phyloP scores from a whole-genome alignment of 2,797 vertebrate species.

The Strix occidentalis region DNA sequence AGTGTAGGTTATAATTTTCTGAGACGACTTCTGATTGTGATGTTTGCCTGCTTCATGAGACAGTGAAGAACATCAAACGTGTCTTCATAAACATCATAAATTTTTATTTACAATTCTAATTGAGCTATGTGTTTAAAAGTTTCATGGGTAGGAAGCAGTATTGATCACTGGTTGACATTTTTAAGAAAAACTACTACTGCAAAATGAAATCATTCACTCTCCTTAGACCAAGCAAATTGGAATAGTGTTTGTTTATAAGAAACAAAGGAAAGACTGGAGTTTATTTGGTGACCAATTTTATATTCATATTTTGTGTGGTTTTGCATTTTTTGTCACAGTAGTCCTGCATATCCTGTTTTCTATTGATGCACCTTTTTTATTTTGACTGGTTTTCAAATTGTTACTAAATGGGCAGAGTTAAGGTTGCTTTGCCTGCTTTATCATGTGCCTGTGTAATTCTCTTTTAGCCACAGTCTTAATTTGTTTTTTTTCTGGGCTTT shows the following conservation, averaged over 20 bases:
- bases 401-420: background rate
- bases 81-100: background rate
- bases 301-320: background rate
- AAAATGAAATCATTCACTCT: background rate
- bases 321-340: background rate
- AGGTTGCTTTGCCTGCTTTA: background rate
- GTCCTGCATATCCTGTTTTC: background rate
- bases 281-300: background rate
- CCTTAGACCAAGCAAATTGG: background rate
- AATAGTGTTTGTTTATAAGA: background rate
- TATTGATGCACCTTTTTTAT: background rate
- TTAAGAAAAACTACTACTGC: background rate
- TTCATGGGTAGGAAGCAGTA: background rate
- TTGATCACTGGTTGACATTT: conserved; percentile 17
- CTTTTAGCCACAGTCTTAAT: background rate
- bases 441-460: background rate
- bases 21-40: background rate
- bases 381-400: background rate
- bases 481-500: background rate
- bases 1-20: background rate
- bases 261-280: background rate
- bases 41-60: background rate
- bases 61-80: background rate
- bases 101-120: conserved; percentile 25
- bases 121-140: background rate